A percentile compares a stretch with the other conserved stretches of the same genome.
These are phyloP conservation scores for Diorhabda sublineata DNA, from an alignment of 1,140 invertebrate species.

Conservation along the genomic window DNA sequence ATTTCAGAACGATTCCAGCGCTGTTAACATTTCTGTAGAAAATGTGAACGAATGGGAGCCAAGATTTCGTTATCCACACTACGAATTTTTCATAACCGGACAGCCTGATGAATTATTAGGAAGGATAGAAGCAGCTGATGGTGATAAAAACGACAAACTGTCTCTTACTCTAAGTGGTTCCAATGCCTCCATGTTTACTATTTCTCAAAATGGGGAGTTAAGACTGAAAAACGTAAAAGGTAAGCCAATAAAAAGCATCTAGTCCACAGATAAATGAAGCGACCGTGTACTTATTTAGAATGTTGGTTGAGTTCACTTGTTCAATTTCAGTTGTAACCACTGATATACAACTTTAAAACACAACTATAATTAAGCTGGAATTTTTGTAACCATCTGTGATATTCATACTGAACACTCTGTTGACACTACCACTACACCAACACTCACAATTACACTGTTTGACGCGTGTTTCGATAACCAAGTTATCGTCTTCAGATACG, in stretches of 20 bases:
- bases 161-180: slow-evolving; percentile 66
- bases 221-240: slow-evolving; percentile 27
- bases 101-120: slow-evolving; percentile 55
- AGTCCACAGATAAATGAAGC: too few species aligned
- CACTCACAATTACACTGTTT: too few species aligned
- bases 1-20: slow-evolving; percentile 66
- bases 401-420: too few species aligned
- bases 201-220: slow-evolving; percentile 41
- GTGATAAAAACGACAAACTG: slow-evolving; percentile 70
- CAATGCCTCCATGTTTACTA: slow-evolving; percentile 52
- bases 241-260: background rate
- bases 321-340: too few species aligned
- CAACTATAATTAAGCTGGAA: too few species aligned
- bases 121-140: slow-evolving; percentile 71
- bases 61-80: slow-evolving; percentile 78
- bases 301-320: too few species aligned
- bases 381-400: too few species aligned
- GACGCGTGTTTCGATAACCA: too few species aligned
- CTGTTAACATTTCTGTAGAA: slow-evolving; percentile 73
- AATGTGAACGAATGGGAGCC: slow-evolving; percentile 94
- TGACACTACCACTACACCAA: too few species aligned
- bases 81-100: slow-evolving; percentile 71
- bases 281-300: too few species aligned
- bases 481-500: too few species aligned
- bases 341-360: too few species aligned